Percentiles rank a stretch among this genome's conserved stretches.
Evolutionary conservation across 2,113 vertebrate genomes (phyloP).

Genomic region (Anguilla japonica): DNA sequence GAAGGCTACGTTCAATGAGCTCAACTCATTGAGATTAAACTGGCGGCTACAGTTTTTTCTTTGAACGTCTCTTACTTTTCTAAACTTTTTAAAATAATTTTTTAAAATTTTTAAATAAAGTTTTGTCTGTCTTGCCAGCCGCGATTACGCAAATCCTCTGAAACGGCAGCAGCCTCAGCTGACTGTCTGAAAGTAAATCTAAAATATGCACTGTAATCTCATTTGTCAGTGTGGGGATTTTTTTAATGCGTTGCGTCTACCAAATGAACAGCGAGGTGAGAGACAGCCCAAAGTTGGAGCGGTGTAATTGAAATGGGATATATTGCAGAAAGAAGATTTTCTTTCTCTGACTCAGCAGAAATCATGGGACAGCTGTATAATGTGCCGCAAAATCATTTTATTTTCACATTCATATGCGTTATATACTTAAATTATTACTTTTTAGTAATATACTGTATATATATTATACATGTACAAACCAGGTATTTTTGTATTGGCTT

Average conservation of each 20-base stretch:
- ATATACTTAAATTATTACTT: not conserved
- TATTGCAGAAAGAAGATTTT: not conserved
- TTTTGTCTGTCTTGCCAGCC: not conserved
- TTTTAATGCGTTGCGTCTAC: not conserved
- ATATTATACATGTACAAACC: no score
- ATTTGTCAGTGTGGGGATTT: not conserved
- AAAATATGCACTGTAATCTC: not conserved
- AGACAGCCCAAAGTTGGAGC: not conserved
- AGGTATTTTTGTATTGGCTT: no score
- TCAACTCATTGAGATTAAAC: not conserved
- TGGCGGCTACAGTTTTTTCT: not conserved
- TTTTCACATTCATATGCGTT: not conserved
- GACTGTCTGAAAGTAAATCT: not conserved
- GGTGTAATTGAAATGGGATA: not conserved
- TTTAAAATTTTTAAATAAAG: not conserved
- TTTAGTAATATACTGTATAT: not conserved
- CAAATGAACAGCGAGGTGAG: not conserved
- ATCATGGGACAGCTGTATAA: not conserved
- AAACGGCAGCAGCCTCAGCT: not conserved
- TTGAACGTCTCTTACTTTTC: not conserved
- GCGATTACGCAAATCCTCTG: not conserved
- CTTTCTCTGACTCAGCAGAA: not conserved
- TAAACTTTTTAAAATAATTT: not conserved
- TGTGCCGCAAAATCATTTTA: not conserved
- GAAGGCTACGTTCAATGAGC: not conserved